These are phyloP conservation scores for Aramus guarauna DNA, from an alignment of 2,113 vertebrate species.

Conservation along the genomic window DNA sequence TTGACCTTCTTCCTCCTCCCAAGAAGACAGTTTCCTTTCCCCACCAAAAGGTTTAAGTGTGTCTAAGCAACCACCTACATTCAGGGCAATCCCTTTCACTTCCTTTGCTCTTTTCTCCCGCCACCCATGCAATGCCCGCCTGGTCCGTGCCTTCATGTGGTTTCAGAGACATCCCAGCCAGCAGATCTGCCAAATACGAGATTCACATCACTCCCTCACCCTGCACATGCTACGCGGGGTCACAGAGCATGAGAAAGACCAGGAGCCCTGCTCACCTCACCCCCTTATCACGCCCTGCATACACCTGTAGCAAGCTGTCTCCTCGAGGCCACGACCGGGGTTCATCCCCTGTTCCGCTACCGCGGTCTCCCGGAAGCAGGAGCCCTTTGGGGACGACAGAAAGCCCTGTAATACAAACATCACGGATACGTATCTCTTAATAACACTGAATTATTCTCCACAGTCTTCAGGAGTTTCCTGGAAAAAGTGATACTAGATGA, in stretches of 20 bases:
- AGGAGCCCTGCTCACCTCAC: neutral
- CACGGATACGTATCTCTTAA: rapidly evolving
- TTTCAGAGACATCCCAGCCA: neutral
- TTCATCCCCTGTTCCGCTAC: neutral
- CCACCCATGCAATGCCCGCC: rapidly evolving
- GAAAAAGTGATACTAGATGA: neutral
- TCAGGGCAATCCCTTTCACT: neutral
- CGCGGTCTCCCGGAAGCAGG: neutral
- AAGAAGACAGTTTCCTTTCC: neutral
- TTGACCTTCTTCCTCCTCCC: neutral
- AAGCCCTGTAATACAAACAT: neutral
- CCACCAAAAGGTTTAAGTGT: neutral
- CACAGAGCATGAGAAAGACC: neutral
- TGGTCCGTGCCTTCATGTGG: neutral
- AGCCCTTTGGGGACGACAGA: rapidly evolving
- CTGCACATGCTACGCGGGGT: rapidly evolving
- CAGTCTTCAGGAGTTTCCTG: neutral
- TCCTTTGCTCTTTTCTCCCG: neutral
- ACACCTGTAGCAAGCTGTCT: neutral
- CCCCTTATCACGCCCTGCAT: neutral
- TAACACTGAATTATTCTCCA: neutral
- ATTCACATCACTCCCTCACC: neutral
- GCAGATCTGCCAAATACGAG: neutral
- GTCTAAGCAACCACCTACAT: neutral
- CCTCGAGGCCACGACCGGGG: neutral